These are phyloP conservation scores for Heliconius congener DNA, from an alignment of 1,140 invertebrate species.

Conservation along the genomic window DNA sequence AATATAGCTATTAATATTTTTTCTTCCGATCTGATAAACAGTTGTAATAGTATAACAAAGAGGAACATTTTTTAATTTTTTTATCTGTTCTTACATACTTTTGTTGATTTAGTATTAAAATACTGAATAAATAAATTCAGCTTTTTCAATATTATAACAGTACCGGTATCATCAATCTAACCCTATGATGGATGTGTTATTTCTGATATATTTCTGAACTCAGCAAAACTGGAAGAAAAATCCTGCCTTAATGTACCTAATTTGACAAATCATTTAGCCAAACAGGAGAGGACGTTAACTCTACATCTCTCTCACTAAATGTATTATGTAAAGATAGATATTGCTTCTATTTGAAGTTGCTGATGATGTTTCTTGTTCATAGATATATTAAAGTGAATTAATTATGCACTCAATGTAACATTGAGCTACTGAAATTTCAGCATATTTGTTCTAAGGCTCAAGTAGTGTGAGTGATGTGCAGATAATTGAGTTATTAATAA, in stretches of 20 bases:
- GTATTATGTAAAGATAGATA: not conserved
- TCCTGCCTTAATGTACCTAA: not conserved
- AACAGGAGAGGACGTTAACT: not conserved
- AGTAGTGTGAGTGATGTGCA: too few relatives aligned
- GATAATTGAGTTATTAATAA: too few relatives aligned
- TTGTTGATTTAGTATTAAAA: not conserved
- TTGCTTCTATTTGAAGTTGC: too few relatives aligned
- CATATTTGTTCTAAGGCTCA: too few relatives aligned
- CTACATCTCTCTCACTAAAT: not conserved
- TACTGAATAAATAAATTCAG: not conserved
- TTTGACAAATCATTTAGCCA: not conserved
- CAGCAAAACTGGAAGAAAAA: not conserved
- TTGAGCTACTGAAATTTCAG: too few relatives aligned
- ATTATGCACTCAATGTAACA: too few relatives aligned
- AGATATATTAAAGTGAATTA: too few relatives aligned
- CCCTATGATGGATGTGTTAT: not conserved
- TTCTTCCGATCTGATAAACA: not conserved
- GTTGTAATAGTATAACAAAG: not conserved
- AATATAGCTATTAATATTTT: not conserved
- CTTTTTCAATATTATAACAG: not conserved
- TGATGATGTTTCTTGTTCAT: too few relatives aligned
- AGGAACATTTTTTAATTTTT: not conserved
- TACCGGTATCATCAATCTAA: slow-evolving; percentile 1
- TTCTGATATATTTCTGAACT: not conserved
- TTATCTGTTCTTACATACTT: not conserved